phyloP scores from a whole-genome alignment of 2,113 vertebrate genomes.

The Pseudorectes ferrugineus region DNA sequence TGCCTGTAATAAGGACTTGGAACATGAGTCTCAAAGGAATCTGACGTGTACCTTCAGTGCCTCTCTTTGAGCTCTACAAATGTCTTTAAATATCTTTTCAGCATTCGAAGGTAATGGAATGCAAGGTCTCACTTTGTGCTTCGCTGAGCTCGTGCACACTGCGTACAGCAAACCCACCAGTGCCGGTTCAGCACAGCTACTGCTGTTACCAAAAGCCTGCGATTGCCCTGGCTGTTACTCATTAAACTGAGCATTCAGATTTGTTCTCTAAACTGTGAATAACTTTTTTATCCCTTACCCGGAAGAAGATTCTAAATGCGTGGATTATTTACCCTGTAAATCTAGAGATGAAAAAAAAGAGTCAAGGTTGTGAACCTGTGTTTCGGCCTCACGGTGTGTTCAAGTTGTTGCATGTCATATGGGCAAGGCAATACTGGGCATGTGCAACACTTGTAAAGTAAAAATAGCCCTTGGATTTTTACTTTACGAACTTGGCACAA shows the following conservation, averaged over 20 bases:
- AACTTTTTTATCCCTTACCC: background rate
- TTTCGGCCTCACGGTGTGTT: background rate
- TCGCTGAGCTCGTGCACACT: background rate
- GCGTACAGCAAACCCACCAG: background rate
- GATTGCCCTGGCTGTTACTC: background rate
- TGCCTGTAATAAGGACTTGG: background rate
- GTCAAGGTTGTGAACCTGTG: background rate
- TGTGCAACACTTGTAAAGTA: background rate
- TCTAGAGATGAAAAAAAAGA: background rate
- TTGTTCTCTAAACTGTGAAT: background rate
- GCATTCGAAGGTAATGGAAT: background rate
- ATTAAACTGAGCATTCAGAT: background rate
- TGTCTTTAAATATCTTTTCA: background rate
- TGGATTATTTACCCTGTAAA: background rate
- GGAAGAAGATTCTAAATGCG: background rate
- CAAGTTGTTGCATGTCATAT: background rate
- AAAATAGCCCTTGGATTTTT: background rate
- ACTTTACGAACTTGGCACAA: background rate
- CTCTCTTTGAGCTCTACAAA: background rate
- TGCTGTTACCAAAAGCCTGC: background rate
- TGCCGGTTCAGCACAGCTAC: background rate
- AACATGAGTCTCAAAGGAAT: background rate
- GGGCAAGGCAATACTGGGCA: background rate
- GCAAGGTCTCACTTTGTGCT: background rate
- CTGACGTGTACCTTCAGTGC: accelerated